These are phyloP conservation scores for Drosophila littoralis DNA, from an alignment of 1,140 invertebrate genomes.

Conservation along the genomic window DNA sequence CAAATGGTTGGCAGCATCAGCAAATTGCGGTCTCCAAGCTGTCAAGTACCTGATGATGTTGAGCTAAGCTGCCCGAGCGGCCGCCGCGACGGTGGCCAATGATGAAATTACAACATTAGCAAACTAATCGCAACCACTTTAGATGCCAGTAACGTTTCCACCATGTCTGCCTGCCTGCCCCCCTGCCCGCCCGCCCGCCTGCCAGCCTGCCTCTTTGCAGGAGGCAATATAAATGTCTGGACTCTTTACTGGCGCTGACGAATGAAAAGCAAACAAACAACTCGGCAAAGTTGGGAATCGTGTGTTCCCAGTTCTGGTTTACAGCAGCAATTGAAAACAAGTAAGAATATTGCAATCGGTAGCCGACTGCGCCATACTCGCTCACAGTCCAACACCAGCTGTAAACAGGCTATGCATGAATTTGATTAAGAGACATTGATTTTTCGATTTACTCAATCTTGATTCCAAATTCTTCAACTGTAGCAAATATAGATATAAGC, in stretches of 20 bases:
- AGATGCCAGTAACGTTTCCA: slow-evolving; percentile 71
- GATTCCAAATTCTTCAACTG: too few relatives aligned
- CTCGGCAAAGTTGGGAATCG: slow-evolving; percentile 56
- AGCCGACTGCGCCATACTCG: not conserved
- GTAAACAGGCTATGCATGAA: too few relatives aligned
- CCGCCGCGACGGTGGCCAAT: slow-evolving; percentile 58
- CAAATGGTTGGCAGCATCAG: slow-evolving; percentile 40
- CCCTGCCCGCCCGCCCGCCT: not conserved
- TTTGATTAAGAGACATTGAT: too few relatives aligned
- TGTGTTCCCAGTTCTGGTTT: slow-evolving; percentile 57
- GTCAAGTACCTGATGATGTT: slow-evolving; percentile 80
- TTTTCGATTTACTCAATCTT: too few relatives aligned
- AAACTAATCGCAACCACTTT: slow-evolving; percentile 83
- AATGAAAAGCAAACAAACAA: slow-evolving; percentile 58
- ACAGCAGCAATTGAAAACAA: slow-evolving; percentile 13
- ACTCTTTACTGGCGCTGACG: slow-evolving; percentile 26
- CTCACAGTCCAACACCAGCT: not conserved
- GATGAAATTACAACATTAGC: slow-evolving; percentile 83
- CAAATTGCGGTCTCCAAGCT: slow-evolving; percentile 65
- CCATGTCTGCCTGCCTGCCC: not conserved
- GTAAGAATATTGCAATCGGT: not conserved
- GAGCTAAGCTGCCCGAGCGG: slow-evolving; percentile 63
- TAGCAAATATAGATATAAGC: too few relatives aligned
- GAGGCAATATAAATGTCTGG: slow-evolving; percentile 46
- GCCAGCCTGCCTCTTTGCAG: not conserved